A percentile compares a stretch with the other conserved stretches of the same genome.
Evolutionary conservation across 2,888 invertebrate genomes (phyloP).

Genomic region (Monoplex corrugatus): DNA sequence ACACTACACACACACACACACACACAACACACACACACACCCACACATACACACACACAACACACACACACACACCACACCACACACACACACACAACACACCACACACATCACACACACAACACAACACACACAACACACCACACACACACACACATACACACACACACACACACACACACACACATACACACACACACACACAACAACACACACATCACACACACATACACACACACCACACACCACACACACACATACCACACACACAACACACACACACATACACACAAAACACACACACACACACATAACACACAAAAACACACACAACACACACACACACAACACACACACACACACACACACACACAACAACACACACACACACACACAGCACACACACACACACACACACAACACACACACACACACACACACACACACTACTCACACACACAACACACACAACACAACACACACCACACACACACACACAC

Average conservation of each 20-base stretch:
- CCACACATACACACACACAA: not conserved
- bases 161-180: not conserved
- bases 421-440: not conserved
- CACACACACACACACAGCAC: slow-evolving; percentile 9
- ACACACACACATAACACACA: too few species aligned
- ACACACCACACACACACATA: not conserved
- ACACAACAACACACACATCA: not conserved
- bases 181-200: slow-evolving; percentile 1
- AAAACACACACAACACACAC: not conserved
- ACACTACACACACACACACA: not conserved
- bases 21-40: not conserved
- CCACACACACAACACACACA: not conserved
- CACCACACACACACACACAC: slow-evolving; percentile 12
- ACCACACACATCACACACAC: slow-evolving; percentile 1
- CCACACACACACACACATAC: not conserved
- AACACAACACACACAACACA: not conserved
- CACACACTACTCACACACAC: not conserved
- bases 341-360: too few species aligned
- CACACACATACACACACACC: not conserved
- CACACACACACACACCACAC: too few species aligned
- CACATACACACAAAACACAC: not conserved
- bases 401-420: too few species aligned
- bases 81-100: slow-evolving; percentile 14
- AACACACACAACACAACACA: too few species aligned
- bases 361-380: slow-evolving; percentile 22